Evolutionary conservation across 1,140 invertebrate genomes (phyloP), one percentile per base, ranked within the genome.

Genomic region (Bombus affinis): DNA sequence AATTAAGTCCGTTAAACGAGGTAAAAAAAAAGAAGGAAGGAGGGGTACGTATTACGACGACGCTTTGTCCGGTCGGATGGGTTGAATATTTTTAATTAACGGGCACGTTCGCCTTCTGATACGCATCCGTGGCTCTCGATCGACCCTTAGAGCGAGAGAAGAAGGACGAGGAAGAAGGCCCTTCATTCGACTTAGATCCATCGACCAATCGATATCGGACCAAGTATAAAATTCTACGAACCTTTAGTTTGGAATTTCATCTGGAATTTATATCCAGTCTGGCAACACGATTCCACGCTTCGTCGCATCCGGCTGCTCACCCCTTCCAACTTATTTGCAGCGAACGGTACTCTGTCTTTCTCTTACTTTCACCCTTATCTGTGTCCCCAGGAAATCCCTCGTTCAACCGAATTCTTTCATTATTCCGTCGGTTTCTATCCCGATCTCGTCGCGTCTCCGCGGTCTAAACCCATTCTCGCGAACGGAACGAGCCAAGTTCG

Each of bases 61-160:
- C 65, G 47, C 47, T 35, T 75, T 47, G 42, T 70, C 83, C 81
- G 72, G 66, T 28, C 75, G 73, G 85, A 89, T 53, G 53, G 42
- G 62, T 73, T 78, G 47, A 66, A 42, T 83, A 86, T 89, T 89
- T 89, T 89, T 89, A 89, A 89, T 89, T 89, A 89, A 86, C 42
- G 15, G 0, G 1, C 12, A 83, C 53, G 68, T 83, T 57, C 35
- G n/a, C 68, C 25, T 28, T 28, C 32, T 28, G 47, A 73, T 59
- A 47, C 22, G 12, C 44, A 66, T 4, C 32, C 32, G 35, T 15
- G 47, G 2, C 68, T 37, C 62, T 28, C 62, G 65, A 37, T 10
- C n/a, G 5, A 44, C 9, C 18, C 62, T 44, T 18, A 35, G 53
- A n/a, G 25, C 15, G 47, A 35, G 47, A 57, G 18, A 22, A 32